Evolutionary conservation across 2,113 vertebrate genomes (phyloP), one percentile per base, ranked within the genome.

Genomic region (Tetrao urogallus): DNA sequence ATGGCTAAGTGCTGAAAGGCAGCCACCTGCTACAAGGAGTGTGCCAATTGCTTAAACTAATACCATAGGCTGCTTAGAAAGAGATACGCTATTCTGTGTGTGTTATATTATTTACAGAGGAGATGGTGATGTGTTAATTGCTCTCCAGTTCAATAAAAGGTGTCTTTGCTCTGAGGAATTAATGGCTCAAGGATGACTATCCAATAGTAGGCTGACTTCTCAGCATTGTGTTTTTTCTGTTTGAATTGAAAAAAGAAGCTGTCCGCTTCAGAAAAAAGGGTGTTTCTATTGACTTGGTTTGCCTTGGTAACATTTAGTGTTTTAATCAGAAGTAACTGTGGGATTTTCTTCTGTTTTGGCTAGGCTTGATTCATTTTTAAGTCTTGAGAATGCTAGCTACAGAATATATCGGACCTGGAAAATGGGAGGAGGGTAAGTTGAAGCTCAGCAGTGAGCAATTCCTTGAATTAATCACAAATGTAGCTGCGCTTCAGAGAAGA

Each of bases 321-420:
- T 83, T 74, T 74, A 25, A 80, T 40, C 65, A 70, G 69, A 82
- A 80, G 14, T 63, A 57, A 57, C 14, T 3, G 0, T 38, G 70
- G 50, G 28, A 72, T 8, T 42, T 88, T 70, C 43, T 92, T 57
- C n/a, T 66, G 38, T 54, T 77, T 75, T 70, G 50, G 15, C 45
- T 90, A 34, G 60, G 12, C 12, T 18, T 48, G n/a, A 66, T 64
- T n/a, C 2, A 16, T 76, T 82, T 20, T 82, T 40, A 74, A 73
- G n/a, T 82, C 48, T 81, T 63, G 38, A 66, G 82, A 84, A 81
- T 66, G 21, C 34, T 76, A 22, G n/a, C 4, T 81, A 52, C 6
- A 1, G 1, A 70, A 76, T 76, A 15, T 25, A 27, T 56, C 0
- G 0, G 13, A 19, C 91, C 32, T 78, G 43, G 25, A 69, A 81